Base-by-base conservation (phyloP, 1,140 invertebrate genomes). In the Parapsyche elsis region DNA sequence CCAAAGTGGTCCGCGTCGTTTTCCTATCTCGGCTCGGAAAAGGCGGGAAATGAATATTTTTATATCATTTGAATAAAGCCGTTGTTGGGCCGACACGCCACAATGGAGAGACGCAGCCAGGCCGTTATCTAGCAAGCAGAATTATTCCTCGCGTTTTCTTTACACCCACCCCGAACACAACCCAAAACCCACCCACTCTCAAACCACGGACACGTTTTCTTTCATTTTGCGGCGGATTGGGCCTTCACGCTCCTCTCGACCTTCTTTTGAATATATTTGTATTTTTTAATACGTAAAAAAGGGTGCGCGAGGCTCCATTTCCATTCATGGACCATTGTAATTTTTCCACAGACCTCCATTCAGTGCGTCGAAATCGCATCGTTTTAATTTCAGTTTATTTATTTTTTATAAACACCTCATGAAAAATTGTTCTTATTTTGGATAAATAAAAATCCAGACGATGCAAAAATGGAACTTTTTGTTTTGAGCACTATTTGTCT, bases 21-120 rank as follows among this genome's bases (percentile, higher is more conserved):
- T 53, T 53, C 49, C 2, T 53, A 53, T 53, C 49, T 53, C 16
- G 2, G 16, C 10, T 1, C 4, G 49, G 49, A 53, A 53, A 16
- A 53, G 24, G 23, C 64, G 23, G 64, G 64, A 67, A 67, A 67
- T 67, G 64, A 67, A 67, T 67, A 67, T 67, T 67, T 67, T 67
- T 67, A 67, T 67, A 67, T 26, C 21, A 67, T 67, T 67, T 67
- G 64, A 67, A 67, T 67, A 67, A 67, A 67, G 24, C 64, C 21
- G 64, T 67, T 30, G 64, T n/a, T 19, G 23, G 23, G 21, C 19
- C 21, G 64, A 61, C 59, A 61, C n/a, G 24, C 23, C 64, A 67
- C 64, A 67, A 67, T 67, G 64, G 64, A 12, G 16, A 12, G 45
- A 46, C 45, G 45, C 5, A 5, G 45, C 45, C 12, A 46, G 2